Conservation (phyloP, 2,113 vertebrate species). For the Sula dactylatra region DNA sequence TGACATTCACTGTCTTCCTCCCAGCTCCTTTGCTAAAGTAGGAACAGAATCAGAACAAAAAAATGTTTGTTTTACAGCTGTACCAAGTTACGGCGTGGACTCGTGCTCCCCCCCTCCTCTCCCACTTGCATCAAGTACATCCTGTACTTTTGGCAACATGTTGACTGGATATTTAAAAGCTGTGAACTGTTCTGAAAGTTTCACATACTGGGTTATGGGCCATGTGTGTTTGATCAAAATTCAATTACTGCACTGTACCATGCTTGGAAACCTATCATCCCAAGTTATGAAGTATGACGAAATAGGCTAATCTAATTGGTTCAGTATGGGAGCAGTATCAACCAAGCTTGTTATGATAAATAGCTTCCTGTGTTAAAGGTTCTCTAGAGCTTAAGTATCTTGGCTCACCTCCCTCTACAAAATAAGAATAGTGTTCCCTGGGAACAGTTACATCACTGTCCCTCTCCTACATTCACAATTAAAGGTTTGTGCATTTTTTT, state of each 20-base stretch:
- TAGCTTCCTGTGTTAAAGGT: slow-evolving; percentile 90
- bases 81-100: slow-evolving; percentile 76
- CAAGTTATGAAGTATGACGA: slow-evolving; percentile 90
- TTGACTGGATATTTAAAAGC: slow-evolving; percentile 86
- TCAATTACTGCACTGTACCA: slow-evolving; percentile 88
- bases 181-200: slow-evolving; percentile 84
- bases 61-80: slow-evolving; percentile 86
- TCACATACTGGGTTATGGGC: slow-evolving; percentile 86
- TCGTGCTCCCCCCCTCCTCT: slow-evolving; percentile 64
- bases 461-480: slow-evolving; percentile 64
- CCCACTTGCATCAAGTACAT: slow-evolving; percentile 81
- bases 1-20: slow-evolving; percentile 69
- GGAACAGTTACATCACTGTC: slow-evolving; percentile 79
- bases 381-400: slow-evolving; percentile 85
- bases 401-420: slow-evolving; percentile 78
- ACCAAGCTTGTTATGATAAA: slow-evolving; percentile 89
- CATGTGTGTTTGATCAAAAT: slow-evolving; percentile 96
- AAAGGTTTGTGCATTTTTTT: slow-evolving; percentile 60
- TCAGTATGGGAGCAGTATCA: slow-evolving; percentile 89
- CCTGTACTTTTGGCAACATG: slow-evolving; percentile 88
- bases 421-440: slow-evolving; percentile 77
- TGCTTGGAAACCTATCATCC: slow-evolving; percentile 85
- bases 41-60: slow-evolving; percentile 77
- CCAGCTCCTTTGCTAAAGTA: slow-evolving; percentile 71
- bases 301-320: slow-evolving; percentile 88